Conservation (phyloP, 30 jellyfish, hydroid and myxozoan genomes). For the Nemopilema nomurai region DNA sequence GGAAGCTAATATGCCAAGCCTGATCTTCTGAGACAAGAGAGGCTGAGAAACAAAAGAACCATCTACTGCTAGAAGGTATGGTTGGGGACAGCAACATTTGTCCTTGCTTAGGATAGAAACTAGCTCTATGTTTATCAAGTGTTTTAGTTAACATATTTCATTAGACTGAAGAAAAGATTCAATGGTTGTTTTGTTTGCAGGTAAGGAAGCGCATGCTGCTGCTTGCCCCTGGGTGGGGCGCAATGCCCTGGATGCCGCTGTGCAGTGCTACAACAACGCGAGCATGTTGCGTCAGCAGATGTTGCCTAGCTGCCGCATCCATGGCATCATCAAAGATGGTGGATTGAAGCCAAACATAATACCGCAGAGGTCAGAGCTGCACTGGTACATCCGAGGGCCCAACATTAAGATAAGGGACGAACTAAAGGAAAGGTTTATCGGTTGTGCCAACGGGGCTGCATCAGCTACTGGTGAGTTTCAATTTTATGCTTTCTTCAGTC, state of each 20-base stretch:
- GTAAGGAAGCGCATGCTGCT: conserved; percentile 93
- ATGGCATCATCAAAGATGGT: conserved; percentile 83
- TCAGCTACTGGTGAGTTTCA: conserved; percentile 70
- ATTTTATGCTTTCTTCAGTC: background rate
- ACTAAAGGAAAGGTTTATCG: conserved; percentile 26
- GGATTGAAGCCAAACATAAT: conserved; percentile 90
- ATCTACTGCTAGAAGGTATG: too few species aligned
- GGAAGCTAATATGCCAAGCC: too few species aligned
- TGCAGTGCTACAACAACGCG: conserved; percentile 77
- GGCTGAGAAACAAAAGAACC: too few species aligned
- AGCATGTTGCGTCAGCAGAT: conserved; percentile 95
- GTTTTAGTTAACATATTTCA: too few species aligned
- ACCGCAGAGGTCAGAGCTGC: conserved; percentile 77
- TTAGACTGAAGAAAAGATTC: too few species aligned
- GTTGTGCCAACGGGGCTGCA: conserved; percentile 92
- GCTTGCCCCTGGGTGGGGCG: conserved; percentile 95
- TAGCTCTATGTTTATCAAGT: too few species aligned
- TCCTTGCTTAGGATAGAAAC: too few species aligned
- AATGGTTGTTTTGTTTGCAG: too few species aligned
- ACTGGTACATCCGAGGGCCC: conserved; percentile 55
- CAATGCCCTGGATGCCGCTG: conserved; percentile 97
- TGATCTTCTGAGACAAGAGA: too few species aligned
- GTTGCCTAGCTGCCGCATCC: conserved; percentile 73
- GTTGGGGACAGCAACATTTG: too few species aligned
- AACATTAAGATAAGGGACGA: conserved; percentile 38